A percentile compares a stretch with the other conserved stretches of the same genome.
These are phyloP conservation scores for Muraenolepis orangiensis DNA, from an alignment of 2,797 vertebrate genomes.

Conservation along the genomic window DNA sequence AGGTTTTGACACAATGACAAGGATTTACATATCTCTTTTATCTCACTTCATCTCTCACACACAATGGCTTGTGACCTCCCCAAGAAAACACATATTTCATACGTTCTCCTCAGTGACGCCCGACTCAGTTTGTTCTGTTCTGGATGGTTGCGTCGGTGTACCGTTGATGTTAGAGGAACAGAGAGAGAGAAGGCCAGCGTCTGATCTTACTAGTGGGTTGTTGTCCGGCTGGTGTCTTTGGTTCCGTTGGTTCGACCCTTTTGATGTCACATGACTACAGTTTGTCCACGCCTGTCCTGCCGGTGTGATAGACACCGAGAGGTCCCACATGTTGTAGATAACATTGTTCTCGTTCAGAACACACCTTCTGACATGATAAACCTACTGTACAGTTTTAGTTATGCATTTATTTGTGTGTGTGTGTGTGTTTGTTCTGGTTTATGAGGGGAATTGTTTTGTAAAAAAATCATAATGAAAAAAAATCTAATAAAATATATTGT, in stretches of 20 bases:
- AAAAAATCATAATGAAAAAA: conserved; percentile 66
- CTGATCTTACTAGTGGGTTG: conserved; percentile 40
- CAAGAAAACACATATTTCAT: conserved; percentile 9
- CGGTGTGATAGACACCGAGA: conserved; percentile 67
- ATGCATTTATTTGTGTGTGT: conserved; percentile 72
- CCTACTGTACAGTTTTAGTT: conserved; percentile 77
- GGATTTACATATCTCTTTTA: conserved; percentile 41
- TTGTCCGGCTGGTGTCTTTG: conserved; percentile 50
- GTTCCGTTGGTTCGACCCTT: conserved; percentile 50
- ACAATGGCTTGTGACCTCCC: conserved; percentile 48
- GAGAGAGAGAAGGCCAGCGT: conserved; percentile 53
- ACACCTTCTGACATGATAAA: conserved; percentile 64
- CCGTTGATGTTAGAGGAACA: conserved; percentile 50
- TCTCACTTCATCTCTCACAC: conserved; percentile 39
- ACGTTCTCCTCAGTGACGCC: conserved; percentile 27
- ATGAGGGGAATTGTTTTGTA: conserved; percentile 75
- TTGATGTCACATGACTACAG: conserved; percentile 24
- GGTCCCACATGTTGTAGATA: conserved; percentile 76
- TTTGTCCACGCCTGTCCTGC: conserved; percentile 27
- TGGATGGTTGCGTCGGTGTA: conserved; percentile 42
- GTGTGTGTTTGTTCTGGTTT: conserved; percentile 72
- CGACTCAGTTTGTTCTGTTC: conserved; percentile 41
- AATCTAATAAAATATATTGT: conserved; percentile 67
- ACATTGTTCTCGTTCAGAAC: conserved; percentile 73
- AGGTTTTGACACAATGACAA: conserved; percentile 29